phyloP scores from a whole-genome alignment of 2,113 vertebrate genomes.

The Pseudopipra pipra region DNA sequence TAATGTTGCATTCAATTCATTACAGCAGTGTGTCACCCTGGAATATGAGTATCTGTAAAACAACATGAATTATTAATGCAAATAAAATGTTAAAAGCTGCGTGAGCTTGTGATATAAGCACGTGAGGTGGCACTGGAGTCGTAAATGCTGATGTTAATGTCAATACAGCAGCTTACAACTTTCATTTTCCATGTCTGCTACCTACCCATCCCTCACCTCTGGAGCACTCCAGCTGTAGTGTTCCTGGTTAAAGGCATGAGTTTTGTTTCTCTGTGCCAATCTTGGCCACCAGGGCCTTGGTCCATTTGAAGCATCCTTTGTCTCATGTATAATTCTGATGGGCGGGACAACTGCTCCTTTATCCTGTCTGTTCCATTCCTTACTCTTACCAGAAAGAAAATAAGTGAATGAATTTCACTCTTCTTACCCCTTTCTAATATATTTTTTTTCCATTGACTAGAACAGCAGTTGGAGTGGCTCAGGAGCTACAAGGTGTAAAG shows the following conservation, averaged over 20 bases:
- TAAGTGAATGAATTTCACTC: background rate
- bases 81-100: background rate
- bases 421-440: background rate
- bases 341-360: background rate
- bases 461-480: background rate
- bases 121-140: background rate
- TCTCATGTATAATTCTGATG: background rate
- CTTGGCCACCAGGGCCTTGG: background rate
- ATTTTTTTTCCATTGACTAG: fast-evolving
- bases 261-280: background rate
- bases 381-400: background rate
- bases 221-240: background rate
- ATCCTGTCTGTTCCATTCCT: background rate
- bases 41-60: background rate
- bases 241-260: background rate
- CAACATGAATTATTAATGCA: slow-evolving; percentile 20
- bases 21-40: background rate
- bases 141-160: background rate
- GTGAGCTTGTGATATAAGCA: background rate
- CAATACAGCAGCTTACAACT: background rate
- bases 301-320: background rate
- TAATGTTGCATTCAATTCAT: background rate
- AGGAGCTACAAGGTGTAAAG: background rate
- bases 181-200: background rate
- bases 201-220: background rate